phyloP scores from a whole-genome alignment of 2,113 vertebrate genomes.

The Tyto alba region DNA sequence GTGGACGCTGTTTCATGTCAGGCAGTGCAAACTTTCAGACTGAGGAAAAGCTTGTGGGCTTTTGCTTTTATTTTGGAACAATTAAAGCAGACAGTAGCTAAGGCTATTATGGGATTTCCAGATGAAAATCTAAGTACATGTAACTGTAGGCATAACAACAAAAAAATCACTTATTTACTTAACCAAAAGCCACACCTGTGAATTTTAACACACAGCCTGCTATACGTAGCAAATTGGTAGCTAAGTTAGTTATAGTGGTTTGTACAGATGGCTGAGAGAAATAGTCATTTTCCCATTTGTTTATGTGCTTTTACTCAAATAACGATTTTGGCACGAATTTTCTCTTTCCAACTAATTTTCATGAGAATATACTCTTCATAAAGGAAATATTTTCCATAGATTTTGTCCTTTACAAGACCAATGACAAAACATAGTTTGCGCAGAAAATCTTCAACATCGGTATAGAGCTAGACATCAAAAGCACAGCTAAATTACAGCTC shows the following conservation, averaged over 20 bases:
- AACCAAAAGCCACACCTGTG: neutral
- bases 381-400: neutral
- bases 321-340: neutral
- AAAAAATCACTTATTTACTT: neutral
- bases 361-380: neutral
- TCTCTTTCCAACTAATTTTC: neutral
- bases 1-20: accelerated
- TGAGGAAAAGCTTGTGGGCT: neutral
- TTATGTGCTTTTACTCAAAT: neutral
- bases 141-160: neutral
- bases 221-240: neutral
- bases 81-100: neutral
- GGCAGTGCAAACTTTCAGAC: neutral
- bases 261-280: neutral
- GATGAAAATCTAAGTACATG: neutral
- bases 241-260: neutral
- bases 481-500: neutral
- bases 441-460: neutral
- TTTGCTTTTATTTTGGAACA: neutral
- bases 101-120: neutral
- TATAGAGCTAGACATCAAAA: neutral
- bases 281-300: neutral
- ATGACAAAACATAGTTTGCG: neutral
- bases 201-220: neutral
- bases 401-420: neutral